A percentile compares a stretch with the other conserved stretches of the same genome.
Evolutionary conservation across 2,113 vertebrate genomes (phyloP).

Genomic region (Genyomyrus donnyi): DNA sequence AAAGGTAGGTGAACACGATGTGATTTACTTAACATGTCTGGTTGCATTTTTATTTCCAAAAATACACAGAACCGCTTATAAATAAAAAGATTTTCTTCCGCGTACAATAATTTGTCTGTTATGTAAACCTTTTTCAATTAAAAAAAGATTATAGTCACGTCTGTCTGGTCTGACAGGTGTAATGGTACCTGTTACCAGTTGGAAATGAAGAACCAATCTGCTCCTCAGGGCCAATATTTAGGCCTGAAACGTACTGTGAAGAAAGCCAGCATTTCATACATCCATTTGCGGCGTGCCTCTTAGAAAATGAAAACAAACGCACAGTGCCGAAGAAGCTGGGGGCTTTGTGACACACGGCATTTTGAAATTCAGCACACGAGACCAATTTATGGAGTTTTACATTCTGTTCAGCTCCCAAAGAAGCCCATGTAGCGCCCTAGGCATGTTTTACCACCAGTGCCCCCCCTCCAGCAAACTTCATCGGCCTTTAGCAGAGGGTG

Average conservation of each 20-base stretch:
- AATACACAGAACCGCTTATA: neutral
- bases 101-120: neutral
- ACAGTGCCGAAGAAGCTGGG: neutral
- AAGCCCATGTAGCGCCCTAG: neutral
- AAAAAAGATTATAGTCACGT: neutral
- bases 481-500: neutral
- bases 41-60: neutral
- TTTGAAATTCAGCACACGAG: neutral
- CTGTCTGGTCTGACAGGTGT: neutral
- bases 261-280: neutral
- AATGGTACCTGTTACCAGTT: neutral
- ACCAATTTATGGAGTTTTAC: neutral
- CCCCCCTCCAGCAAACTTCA: neutral
- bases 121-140: neutral
- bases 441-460: neutral
- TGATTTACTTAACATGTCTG: neutral
- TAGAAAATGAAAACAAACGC: neutral
- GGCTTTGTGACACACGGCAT: too few relatives aligned
- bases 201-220: neutral
- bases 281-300: neutral
- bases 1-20: neutral
- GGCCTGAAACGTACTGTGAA: neutral
- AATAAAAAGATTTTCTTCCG: neutral
- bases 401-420: neutral
- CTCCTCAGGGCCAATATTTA: neutral